phyloP scores from a whole-genome alignment of 1,140 invertebrate species.

The Sinella curviseta region DNA sequence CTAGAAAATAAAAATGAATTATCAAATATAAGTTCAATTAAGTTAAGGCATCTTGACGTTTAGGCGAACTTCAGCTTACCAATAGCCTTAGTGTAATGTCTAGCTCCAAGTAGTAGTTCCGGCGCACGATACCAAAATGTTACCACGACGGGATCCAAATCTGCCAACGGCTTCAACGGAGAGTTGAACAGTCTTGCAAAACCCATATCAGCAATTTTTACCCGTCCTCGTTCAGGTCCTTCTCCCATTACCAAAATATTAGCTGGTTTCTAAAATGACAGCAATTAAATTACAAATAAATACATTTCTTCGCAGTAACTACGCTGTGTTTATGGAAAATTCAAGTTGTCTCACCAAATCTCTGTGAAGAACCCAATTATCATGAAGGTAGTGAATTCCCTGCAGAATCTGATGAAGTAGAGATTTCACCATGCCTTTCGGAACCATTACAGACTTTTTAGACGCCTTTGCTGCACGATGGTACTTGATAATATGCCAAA shows the following conservation, averaged over 20 bases:
- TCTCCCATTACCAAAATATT: constrained; percentile 99
- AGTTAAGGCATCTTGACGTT: not conserved
- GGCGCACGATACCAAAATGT: constrained; percentile 91
- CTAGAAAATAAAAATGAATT: constrained; percentile 60
- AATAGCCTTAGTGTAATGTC: constrained; percentile 98
- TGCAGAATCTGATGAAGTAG: constrained; percentile 97
- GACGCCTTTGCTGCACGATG: constrained; percentile 97
- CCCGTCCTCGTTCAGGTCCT: constrained; percentile 91
- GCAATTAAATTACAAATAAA: constrained; percentile 40
- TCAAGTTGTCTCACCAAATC: constrained; percentile 75
- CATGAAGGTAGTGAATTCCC: constrained; percentile 99
- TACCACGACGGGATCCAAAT: constrained; percentile 98
- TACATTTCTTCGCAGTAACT: not conserved
- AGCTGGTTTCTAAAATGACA: constrained; percentile 84
- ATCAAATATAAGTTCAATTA: not conserved
- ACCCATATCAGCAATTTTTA: constrained; percentile 99
- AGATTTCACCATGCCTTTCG: constrained; percentile 97
- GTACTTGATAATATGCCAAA: constrained; percentile 99
- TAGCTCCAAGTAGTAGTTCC: constrained; percentile 90
- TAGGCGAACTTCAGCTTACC: constrained; percentile 68
- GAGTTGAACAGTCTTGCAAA: constrained; percentile 99
- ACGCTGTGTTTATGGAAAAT: constrained; percentile 13
- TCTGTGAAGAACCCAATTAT: constrained; percentile 98
- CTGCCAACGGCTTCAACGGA: constrained; percentile 94
- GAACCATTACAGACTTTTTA: constrained; percentile 94